Base-by-base conservation (phyloP, 1,140 invertebrate genomes). In the Drosophila grimshawi region DNA sequence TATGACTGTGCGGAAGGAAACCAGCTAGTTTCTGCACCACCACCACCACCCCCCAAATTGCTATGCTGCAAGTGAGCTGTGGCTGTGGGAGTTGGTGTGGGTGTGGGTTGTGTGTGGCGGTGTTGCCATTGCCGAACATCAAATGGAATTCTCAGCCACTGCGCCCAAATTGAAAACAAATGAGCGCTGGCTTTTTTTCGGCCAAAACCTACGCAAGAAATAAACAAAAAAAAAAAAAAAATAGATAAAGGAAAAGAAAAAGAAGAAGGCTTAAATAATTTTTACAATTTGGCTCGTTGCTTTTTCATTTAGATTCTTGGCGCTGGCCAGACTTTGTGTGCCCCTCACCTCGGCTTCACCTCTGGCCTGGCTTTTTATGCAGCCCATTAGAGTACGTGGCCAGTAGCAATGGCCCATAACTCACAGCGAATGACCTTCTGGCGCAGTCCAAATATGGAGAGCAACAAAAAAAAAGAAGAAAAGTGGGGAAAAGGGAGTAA, bases 141-240 rank as follows among this genome's bases (percentile, higher is more conserved):
- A 78, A 78, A 78, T 81, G 69, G 59, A 67, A 81, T 79, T 68
- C 49, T 71, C 82, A 70, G 67, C 61, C 61, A 70, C 64, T 60
- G 78, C 71, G 74, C 73, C 74, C 83, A 88, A 88, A 88, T 88
- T 88, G 83, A 88, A 88, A 88, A 89, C 83, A 89, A 88, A 89
- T 88, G 83, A 74, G 83, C 80, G 55, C 76, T 80, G 77, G 80
- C 81, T 60, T 69, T 68, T 19, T 60, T 60, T 39, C 45, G 41
- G 10, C 39, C 19, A 19, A 19, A 19, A 19, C 19, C 10, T n/a
- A n/a, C 56, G 33, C 37, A 48, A 65, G 2, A 19, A 19, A 19
- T 19, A 57, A 19, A 19, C 2, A 57, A 65, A 11, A 48, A 60
- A 33, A 4, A 11, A 32, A 11, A 7, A 33, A 41, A 43, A 46